Evolutionary conservation across 2,113 vertebrate species (phyloP).

Genomic region (Myotis yumanensis): DNA sequence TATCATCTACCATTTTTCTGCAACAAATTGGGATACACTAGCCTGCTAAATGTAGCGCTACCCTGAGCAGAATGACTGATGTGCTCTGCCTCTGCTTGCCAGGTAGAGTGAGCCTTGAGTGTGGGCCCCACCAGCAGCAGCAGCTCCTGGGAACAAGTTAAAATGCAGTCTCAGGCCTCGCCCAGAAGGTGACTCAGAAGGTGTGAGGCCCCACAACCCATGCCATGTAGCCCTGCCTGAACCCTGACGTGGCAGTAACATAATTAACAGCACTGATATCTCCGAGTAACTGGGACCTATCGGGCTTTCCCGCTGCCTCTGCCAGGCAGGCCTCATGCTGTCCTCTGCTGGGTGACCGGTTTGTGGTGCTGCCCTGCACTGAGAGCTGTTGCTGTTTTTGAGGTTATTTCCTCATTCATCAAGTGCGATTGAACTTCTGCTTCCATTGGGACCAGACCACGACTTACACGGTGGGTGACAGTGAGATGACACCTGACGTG

Average conservation of each 20-base stretch:
- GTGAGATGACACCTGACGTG: neutral
- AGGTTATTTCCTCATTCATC: neutral
- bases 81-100: fast-evolving
- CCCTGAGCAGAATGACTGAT: fast-evolving
- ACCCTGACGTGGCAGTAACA: fast-evolving
- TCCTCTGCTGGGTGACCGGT: neutral
- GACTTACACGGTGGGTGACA: neutral
- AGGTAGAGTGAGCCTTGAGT: fast-evolving
- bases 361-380: neutral
- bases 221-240: neutral
- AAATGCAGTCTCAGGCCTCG: neutral
- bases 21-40: neutral
- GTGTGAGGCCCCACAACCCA: too few species aligned
- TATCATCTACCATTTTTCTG: neutral
- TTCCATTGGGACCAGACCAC: neutral
- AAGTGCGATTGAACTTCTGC: neutral
- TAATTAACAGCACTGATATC: fast-evolving
- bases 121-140: neutral
- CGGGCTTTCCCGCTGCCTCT: neutral
- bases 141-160: neutral
- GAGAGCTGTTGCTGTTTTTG: neutral
- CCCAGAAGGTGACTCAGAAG: neutral
- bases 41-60: fast-evolving
- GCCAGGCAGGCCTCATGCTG: neutral
- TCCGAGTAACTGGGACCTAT: too few species aligned